phyloP scores from a whole-genome alignment of 2,888 invertebrate genomes.

The Zaprionus lineosus region DNA sequence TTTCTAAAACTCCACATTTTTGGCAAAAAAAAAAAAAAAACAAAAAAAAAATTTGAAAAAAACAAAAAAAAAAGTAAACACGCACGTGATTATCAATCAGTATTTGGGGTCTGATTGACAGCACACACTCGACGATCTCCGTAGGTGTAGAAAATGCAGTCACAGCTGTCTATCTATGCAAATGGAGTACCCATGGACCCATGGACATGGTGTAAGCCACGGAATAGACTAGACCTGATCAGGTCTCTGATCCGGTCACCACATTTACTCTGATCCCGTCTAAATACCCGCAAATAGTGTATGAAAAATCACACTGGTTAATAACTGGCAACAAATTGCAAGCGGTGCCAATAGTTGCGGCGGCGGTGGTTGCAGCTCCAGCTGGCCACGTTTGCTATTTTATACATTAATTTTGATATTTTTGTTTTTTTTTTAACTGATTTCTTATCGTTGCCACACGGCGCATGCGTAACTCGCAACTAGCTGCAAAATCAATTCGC shows the following conservation, averaged over 20 bases:
- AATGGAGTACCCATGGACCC: constrained; percentile 19
- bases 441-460: constrained; percentile 61
- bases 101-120: constrained; percentile 59
- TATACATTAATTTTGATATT: constrained; percentile 58
- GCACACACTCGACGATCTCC: constrained; percentile 40
- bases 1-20: constrained; percentile 61
- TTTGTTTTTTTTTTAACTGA: constrained; percentile 38
- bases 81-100: constrained; percentile 73
- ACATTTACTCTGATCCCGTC: constrained; percentile 16
- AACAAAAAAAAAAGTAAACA: too few species aligned
- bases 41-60: background rate
- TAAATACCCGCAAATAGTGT: constrained; percentile 40
- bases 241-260: background rate
- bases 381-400: constrained; percentile 28
- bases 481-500: constrained; percentile 58
- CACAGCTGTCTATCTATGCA: constrained; percentile 33
- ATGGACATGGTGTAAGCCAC: too few species aligned
- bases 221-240: constrained; percentile 4
- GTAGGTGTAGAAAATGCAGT: constrained; percentile 69
- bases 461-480: constrained; percentile 70
- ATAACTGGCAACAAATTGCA: constrained; percentile 73
- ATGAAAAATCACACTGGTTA: constrained; percentile 66
- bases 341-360: constrained; percentile 23
- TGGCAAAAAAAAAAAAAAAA: constrained; percentile 9
- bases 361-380: constrained; percentile 29